Evolutionary conservation across 2,113 vertebrate genomes (phyloP).

Genomic region (Xerus inauris): DNA sequence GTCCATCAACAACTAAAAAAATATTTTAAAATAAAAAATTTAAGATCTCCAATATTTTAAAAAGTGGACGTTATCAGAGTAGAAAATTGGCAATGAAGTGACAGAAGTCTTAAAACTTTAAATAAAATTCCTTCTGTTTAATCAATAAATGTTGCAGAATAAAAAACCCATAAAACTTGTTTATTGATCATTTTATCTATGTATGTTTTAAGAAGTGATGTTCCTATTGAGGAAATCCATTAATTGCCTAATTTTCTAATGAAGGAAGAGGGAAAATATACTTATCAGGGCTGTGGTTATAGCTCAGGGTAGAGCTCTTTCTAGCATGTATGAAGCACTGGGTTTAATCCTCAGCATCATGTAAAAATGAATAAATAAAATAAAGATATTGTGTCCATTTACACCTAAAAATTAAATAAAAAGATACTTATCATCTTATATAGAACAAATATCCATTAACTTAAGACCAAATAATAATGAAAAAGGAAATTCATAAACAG

Average conservation of each 20-base stretch:
- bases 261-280: background rate
- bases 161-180: conserved; percentile 55
- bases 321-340: too few relatives aligned
- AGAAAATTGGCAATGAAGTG: conserved; percentile 71
- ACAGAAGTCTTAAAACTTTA: conserved; percentile 68
- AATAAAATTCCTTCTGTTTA: conserved; percentile 72
- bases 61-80: conserved; percentile 81
- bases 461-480: background rate
- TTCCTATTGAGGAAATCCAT: conserved; percentile 69
- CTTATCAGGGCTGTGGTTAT: too few relatives aligned
- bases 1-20: too few relatives aligned
- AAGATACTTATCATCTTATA: conserved; percentile 10
- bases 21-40: too few relatives aligned
- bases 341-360: too few relatives aligned
- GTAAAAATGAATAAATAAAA: too few relatives aligned
- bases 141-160: conserved; percentile 79
- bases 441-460: conserved; percentile 61
- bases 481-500: conserved; percentile 60
- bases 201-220: conserved; percentile 60
- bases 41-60: conserved; percentile 52
- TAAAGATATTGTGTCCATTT: too few relatives aligned
- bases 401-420: background rate
- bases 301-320: too few relatives aligned
- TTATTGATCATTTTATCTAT: conserved; percentile 35
- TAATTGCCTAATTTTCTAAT: conserved; percentile 53